Percentiles rank a stretch among this genome's conserved stretches.
These are phyloP conservation scores for Pagetopsis macropterus DNA, from an alignment of 2,797 vertebrate species.

Conservation along the genomic window DNA sequence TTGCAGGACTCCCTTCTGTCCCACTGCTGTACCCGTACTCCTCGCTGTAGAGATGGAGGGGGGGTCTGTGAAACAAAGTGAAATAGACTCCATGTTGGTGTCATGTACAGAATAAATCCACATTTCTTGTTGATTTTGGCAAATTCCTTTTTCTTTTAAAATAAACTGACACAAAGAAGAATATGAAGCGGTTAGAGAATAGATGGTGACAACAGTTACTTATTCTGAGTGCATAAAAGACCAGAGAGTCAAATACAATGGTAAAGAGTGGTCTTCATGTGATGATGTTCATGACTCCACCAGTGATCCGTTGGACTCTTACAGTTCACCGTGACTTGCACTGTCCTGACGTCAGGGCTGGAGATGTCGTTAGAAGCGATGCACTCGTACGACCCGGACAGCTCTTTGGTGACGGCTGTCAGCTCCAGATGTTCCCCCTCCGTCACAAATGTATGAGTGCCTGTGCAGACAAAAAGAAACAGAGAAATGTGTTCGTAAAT, in stretches of 20 bases:
- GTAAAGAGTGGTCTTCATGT: slow-evolving; percentile 1
- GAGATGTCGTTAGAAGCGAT: slow-evolving; percentile 93
- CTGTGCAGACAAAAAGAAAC: slow-evolving; percentile 45
- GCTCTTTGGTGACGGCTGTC: slow-evolving; percentile 92
- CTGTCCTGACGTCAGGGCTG: slow-evolving; percentile 87
- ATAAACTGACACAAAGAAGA: neutral
- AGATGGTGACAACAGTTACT: neutral
- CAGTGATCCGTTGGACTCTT: slow-evolving; percentile 68
- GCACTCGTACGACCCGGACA: slow-evolving; percentile 96
- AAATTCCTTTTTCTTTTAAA: neutral
- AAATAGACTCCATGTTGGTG: neutral
- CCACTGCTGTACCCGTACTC: slow-evolving; percentile 91
- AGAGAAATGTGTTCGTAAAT: slow-evolving; percentile 3
- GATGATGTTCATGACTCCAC: slow-evolving; percentile 4
- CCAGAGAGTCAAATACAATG: neutral
- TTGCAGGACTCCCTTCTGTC: slow-evolving; percentile 93
- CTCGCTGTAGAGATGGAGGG: slow-evolving; percentile 92
- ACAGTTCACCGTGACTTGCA: slow-evolving; percentile 96
- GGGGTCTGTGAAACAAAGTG: slow-evolving; percentile 83
- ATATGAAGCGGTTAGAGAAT: neutral
- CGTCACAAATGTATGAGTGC: slow-evolving; percentile 85
- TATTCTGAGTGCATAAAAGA: neutral
- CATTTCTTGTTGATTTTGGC: neutral
- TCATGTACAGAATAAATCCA: neutral
- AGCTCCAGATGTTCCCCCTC: slow-evolving; percentile 96